Evolutionary conservation across 2,888 invertebrate genomes (phyloP).

Genomic region (Branchinecta sandiegonensis): DNA sequence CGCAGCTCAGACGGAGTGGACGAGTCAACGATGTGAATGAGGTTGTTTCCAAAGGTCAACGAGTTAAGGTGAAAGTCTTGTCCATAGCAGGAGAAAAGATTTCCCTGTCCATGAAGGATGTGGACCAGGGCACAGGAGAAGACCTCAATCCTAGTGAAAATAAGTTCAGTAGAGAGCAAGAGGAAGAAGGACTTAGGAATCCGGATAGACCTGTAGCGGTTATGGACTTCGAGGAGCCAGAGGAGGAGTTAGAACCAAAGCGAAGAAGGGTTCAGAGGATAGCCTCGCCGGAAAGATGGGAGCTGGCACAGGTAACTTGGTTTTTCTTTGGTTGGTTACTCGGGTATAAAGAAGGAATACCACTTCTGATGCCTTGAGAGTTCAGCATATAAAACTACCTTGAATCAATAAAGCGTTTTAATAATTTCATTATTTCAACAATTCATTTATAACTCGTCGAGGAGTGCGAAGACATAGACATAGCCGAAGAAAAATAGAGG

Average conservation of each 20-base stretch:
- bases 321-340: no score
- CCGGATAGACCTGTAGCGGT: slow-evolving; percentile 70
- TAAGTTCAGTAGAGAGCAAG: slow-evolving; percentile 28
- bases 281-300: slow-evolving; percentile 91
- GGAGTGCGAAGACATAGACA: no score
- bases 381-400: no score
- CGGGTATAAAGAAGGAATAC: no score
- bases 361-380: no score
- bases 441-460: no score
- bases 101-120: slow-evolving; percentile 93
- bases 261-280: slow-evolving; percentile 74
- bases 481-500: no score
- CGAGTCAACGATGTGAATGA: slow-evolving; percentile 87
- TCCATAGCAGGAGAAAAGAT: slow-evolving; percentile 88
- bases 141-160: slow-evolving; percentile 71
- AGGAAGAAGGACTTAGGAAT: slow-evolving; percentile 61
- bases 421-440: no score
- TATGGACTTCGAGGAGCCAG: slow-evolving; percentile 59
- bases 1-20: slow-evolving; percentile 79
- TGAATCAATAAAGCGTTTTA: no score
- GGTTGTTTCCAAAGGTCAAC: slow-evolving; percentile 75
- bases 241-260: slow-evolving; percentile 34
- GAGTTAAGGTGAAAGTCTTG: slow-evolving; percentile 76
- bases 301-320: slow-evolving; percentile 63
- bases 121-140: slow-evolving; percentile 82